Conservation (phyloP, 2,797 vertebrate species). For the Sebastiscus albofasciatus region DNA sequence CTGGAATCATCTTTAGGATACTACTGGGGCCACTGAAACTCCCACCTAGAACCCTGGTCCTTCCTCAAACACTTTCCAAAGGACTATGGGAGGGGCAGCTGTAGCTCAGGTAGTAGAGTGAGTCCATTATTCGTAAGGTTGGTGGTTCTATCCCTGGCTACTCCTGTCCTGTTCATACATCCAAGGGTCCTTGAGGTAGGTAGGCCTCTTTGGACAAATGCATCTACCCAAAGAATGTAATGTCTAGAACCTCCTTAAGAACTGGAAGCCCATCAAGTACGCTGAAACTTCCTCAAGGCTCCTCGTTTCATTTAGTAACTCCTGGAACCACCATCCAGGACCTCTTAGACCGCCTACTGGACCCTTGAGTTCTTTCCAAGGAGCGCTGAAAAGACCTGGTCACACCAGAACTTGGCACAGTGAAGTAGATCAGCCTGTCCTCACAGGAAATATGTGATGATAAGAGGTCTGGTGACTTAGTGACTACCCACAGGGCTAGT, state of each 20-base stretch:
- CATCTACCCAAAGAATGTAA: too few relatives aligned
- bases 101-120: not conserved
- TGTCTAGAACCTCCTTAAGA: not conserved
- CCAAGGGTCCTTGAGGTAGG: not conserved
- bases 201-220: not conserved
- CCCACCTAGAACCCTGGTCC: not conserved
- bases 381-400: accelerated
- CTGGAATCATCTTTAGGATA: not conserved
- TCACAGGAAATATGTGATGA: too few relatives aligned
- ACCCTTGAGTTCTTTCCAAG: not conserved
- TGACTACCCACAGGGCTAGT: not conserved
- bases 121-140: not conserved
- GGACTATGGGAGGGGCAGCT: not conserved
- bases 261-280: not conserved
- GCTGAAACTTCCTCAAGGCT: not conserved
- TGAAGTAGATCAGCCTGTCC: not conserved
- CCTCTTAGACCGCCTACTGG: not conserved
- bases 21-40: not conserved
- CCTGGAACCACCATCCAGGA: not conserved
- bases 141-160: not conserved
- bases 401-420: not conserved
- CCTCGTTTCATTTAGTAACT: not conserved
- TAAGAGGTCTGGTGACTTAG: not conserved
- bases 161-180: not conserved
- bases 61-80: too few relatives aligned